phyloP scores from a whole-genome alignment of 2,797 vertebrate genomes.

The Monodelphis domestica region DNA sequence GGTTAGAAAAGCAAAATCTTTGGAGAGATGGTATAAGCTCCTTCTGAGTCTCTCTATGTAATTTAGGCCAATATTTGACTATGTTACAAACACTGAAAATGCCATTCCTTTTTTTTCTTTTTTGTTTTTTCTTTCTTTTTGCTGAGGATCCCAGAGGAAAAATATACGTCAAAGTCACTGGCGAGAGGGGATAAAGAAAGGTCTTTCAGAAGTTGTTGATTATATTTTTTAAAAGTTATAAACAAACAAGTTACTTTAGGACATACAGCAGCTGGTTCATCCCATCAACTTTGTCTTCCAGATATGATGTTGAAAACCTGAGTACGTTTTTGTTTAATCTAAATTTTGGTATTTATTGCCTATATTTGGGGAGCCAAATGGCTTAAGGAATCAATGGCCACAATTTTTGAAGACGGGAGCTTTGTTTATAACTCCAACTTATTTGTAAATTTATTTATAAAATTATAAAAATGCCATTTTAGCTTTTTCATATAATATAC shows the following conservation, averaged over 20 bases:
- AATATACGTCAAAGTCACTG: constrained; percentile 51
- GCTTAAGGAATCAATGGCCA: constrained; percentile 13
- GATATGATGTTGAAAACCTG: constrained; percentile 38
- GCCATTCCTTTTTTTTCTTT: not conserved
- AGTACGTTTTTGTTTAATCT: constrained; percentile 1
- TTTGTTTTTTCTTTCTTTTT: constrained; percentile 44
- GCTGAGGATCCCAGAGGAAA: constrained; percentile 17
- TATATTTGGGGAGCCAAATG: not conserved
- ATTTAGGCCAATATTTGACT: constrained; percentile 68
- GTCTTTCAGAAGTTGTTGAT: constrained; percentile 45
- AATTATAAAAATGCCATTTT: not conserved
- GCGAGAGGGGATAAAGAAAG: constrained; percentile 62
- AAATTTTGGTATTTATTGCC: not conserved
- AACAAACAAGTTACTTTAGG: constrained; percentile 31
- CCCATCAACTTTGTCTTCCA: constrained; percentile 10
- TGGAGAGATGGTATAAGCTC: constrained; percentile 57
- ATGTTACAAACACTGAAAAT: constrained; percentile 65
- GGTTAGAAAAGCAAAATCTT: constrained; percentile 64
- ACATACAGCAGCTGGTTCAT: not conserved
- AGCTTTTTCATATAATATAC: not conserved
- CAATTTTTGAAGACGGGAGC: constrained; percentile 17
- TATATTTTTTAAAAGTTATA: constrained; percentile 55
- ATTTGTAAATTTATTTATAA: not conserved
- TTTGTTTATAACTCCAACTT: not conserved
- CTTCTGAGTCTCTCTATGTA: constrained; percentile 64